Percentiles rank a stretch among this genome's conserved stretches.
These are phyloP conservation scores for Calliopum simillimum DNA, from an alignment of 2,888 invertebrate genomes.

Conservation along the genomic window DNA sequence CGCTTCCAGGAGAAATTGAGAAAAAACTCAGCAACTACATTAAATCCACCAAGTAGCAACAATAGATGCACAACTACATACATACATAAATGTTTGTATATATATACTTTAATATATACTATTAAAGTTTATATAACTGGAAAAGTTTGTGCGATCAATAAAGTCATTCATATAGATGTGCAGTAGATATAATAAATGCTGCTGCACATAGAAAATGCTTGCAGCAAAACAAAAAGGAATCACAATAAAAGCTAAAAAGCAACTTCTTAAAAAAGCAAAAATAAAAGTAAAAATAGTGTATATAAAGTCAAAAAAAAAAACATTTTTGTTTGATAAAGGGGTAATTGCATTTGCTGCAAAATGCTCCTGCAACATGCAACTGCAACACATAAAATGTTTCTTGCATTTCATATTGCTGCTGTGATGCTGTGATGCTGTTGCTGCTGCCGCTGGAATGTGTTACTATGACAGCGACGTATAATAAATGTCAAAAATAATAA, in stretches of 20 bases:
- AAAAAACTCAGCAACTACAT: too few relatives aligned
- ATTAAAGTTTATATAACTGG: background rate
- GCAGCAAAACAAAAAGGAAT: background rate
- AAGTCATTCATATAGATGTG: slow-evolving; percentile 23
- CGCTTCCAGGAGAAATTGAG: background rate
- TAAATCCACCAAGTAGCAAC: too few relatives aligned
- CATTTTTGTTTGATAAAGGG: slow-evolving; percentile 40
- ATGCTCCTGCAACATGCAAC: background rate
- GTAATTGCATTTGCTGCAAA: slow-evolving; percentile 57
- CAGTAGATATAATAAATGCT: background rate
- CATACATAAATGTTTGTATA: too few relatives aligned
- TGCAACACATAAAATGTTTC: slow-evolving; percentile 2
- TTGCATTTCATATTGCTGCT: background rate
- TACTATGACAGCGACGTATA: slow-evolving; percentile 23
- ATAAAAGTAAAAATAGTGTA: background rate
- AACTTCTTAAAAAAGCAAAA: background rate
- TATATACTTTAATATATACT: too few relatives aligned
- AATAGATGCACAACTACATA: too few relatives aligned
- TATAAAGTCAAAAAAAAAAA: background rate
- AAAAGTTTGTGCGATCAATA: slow-evolving; percentile 29
- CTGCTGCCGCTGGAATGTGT: slow-evolving; percentile 23
- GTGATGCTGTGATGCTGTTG: background rate
- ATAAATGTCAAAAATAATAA: background rate
- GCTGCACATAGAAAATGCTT: background rate
- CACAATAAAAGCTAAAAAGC: background rate